Percentiles rank a stretch among this genome's conserved stretches.
Evolutionary conservation across 2,888 invertebrate genomes (phyloP).

Genomic region (Trichacis sp.): DNA sequence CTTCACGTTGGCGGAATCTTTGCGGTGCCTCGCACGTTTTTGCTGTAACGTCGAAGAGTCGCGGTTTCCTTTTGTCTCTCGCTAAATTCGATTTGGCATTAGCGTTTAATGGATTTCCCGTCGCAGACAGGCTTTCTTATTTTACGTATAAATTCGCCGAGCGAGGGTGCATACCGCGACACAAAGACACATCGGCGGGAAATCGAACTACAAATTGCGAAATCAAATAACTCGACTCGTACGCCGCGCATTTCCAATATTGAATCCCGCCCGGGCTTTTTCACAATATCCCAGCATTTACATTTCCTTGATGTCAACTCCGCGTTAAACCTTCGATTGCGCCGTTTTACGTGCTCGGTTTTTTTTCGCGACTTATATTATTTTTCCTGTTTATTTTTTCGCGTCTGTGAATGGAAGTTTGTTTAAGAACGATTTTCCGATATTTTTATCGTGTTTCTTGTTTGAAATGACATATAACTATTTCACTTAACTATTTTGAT

Average conservation of each 20-base stretch:
- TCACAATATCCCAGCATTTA: conserved; percentile 22
- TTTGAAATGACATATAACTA: too few species aligned
- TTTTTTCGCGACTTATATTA: not conserved
- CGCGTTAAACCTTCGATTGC: conserved; percentile 33
- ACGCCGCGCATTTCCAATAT: conserved; percentile 31
- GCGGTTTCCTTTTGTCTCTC: conserved; percentile 32
- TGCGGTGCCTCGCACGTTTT: conserved; percentile 19
- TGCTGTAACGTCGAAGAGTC: conserved; percentile 5
- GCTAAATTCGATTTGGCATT: conserved; percentile 60
- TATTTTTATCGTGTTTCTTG: not conserved
- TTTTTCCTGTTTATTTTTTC: not conserved
- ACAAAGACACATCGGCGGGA: conserved; percentile 35
- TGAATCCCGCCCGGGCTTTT: conserved; percentile 35
- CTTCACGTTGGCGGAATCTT: conserved; percentile 26
- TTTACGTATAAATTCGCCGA: conserved; percentile 34
- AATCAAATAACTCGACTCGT: conserved; percentile 41
- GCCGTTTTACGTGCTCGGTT: not conserved
- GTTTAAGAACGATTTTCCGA: not conserved
- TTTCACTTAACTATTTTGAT: too few species aligned
- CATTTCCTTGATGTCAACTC: conserved; percentile 32
- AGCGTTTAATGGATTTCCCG: conserved; percentile 54
- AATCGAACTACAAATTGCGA: conserved; percentile 42
- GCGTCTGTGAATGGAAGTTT: not conserved
- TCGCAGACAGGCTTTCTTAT: conserved; percentile 34
- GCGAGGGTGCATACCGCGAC: conserved; percentile 32